Evolutionary conservation across 2,797 vertebrate species (phyloP), one percentile per base, ranked within the genome.

Genomic region (Mus caroli): DNA sequence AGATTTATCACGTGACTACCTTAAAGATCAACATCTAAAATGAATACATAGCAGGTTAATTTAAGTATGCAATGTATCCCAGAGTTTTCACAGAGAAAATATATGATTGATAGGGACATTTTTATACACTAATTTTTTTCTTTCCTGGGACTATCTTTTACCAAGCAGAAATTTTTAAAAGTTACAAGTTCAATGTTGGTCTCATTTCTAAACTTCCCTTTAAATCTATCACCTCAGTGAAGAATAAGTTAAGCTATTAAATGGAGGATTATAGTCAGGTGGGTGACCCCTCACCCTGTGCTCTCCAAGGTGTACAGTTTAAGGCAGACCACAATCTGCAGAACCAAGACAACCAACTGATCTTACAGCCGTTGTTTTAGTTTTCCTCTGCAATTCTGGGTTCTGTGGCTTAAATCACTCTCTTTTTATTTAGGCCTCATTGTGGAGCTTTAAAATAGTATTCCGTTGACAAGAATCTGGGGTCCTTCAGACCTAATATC

Each of bases 11-110:
- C 43, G 3, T 91, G 94, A 96, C 96, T 98, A 4, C 2, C 97
- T 98, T 98, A 98, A 98, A 98, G 97, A 98, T 98, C 98, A 97
- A 97, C 98, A 98, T 97, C 98, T 98, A 98, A 98, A 98, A 98
- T 95, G 96, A 98, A 98, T 98, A 98, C 97, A 98, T 98, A 98
- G 96, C 98, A 98, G 97, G 97, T 97, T 98, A 98, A 98, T 97
- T 97, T 98, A 98, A 98, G 97, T 97, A 97, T 90, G 96, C 95
- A 98, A 97, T 97, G 94, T 96, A 98, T 98, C 98, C 98, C 97
- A 98, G 91, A 98, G 96, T 92, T 98, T 98, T 98, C 98, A 96
- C 95, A 97, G 96, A 96, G 97, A 97, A 98, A 98, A 98, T 98
- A 98, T 98, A 98, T 97, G 98, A 96, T 96, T 97, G 94, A 95